These are phyloP conservation scores for Virgularia gustaviana DNA, from an alignment of 92 coral and sea anemone genomes.

Conservation along the genomic window DNA sequence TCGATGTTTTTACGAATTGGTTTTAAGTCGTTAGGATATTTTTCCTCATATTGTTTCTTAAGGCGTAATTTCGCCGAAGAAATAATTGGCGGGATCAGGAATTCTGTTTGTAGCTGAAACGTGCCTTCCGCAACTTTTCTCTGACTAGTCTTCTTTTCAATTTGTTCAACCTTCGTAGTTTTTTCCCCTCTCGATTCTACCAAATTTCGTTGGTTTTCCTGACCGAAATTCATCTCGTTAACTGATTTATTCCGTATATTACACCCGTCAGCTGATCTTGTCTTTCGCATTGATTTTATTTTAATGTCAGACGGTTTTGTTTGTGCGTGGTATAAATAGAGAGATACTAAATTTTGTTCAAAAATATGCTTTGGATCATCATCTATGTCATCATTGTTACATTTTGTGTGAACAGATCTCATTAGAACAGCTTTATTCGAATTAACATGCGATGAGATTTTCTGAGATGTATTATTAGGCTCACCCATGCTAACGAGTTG, in stretches of 20 bases:
- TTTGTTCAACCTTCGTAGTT: no score
- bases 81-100: no score
- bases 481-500: slow-evolving; percentile 1
- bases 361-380: background rate
- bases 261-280: background rate
- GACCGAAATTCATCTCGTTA: background rate
- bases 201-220: background rate
- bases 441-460: background rate
- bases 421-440: background rate
- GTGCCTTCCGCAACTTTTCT: no score
- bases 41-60: no score
- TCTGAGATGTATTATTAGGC: background rate
- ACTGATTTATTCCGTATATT: background rate
- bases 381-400: background rate
- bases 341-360: background rate
- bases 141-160: no score
- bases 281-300: no score
- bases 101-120: no score
- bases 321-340: slow-evolving; percentile 7
- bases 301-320: background rate
- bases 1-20: background rate
- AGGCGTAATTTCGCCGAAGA: background rate
- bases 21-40: background rate
- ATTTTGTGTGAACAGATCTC: background rate
- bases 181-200: background rate